phyloP scores from a whole-genome alignment of 2,888 invertebrate species.

The Caenorhabditis sp. region DNA sequence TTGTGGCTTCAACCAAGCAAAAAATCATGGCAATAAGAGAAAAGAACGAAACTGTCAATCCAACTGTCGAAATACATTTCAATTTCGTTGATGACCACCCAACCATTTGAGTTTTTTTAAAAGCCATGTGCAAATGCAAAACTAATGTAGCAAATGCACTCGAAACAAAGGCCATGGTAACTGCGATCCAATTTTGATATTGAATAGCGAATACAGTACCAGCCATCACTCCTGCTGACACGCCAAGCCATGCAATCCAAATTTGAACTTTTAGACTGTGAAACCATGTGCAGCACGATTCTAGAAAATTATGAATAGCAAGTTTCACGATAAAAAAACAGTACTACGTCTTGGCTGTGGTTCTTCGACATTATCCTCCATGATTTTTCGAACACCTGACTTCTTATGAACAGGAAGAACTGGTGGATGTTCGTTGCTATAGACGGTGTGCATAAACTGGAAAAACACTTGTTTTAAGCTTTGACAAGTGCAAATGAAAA shows the following conservation, averaged over 20 bases:
- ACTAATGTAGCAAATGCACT: constrained; percentile 60
- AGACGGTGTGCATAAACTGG: constrained; percentile 39
- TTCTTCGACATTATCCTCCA: constrained; percentile 12
- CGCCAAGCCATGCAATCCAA: constrained; percentile 59
- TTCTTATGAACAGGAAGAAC: neutral
- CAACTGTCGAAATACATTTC: constrained; percentile 47
- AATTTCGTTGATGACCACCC: constrained; percentile 53
- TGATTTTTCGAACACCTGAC: neutral
- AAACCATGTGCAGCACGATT: constrained; percentile 38
- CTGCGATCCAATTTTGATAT: constrained; percentile 64
- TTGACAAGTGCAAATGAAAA: neutral
- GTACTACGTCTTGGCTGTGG: constrained; percentile 33
- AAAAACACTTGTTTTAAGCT: neutral
- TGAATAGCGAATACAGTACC: constrained; percentile 58
- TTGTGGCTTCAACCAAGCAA: constrained; percentile 58
- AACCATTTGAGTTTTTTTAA: constrained; percentile 60
- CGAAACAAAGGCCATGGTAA: constrained; percentile 60
- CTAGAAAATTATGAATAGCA: constrained; percentile 8
- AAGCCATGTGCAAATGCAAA: constrained; percentile 62
- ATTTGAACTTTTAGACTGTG: constrained; percentile 50
- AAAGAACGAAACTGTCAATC: constrained; percentile 43
- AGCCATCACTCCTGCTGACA: constrained; percentile 65
- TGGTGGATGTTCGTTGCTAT: constrained; percentile 21
- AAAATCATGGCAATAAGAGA: constrained; percentile 59
- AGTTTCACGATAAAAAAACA: neutral